Conservation (phyloP, 2,113 vertebrate species). For the Okapia johnstoni region DNA sequence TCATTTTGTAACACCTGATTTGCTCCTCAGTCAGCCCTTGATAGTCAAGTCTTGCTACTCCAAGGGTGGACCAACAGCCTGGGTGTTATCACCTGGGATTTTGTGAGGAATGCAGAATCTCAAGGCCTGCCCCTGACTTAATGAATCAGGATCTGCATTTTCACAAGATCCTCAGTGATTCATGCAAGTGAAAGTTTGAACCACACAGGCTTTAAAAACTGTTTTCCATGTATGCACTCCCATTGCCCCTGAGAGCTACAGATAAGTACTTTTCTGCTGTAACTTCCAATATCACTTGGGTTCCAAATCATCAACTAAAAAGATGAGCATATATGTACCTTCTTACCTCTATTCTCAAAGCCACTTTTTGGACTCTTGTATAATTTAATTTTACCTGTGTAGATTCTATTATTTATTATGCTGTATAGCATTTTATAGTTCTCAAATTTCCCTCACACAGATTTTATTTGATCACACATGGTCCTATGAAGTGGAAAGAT, state of each 20-base stretch:
- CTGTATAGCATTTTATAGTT: not conserved
- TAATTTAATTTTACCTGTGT: not conserved
- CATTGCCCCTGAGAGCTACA: not conserved
- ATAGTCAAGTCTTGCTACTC: not conserved
- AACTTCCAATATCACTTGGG: not conserved
- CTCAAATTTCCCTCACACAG: not conserved
- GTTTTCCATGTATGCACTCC: not conserved
- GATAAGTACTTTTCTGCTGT: not conserved
- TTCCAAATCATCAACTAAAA: not conserved
- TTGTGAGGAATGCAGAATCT: not conserved
- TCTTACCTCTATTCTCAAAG: not conserved
- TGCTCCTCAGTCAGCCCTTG: not conserved
- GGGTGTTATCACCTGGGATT: not conserved
- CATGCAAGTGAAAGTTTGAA: not conserved
- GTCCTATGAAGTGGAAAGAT: not conserved
- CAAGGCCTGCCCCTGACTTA: not conserved
- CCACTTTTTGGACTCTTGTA: not conserved
- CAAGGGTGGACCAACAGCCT: not conserved
- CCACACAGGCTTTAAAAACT: not conserved
- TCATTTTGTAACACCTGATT: not conserved
- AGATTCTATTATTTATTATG: not conserved
- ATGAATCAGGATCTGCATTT: not conserved
- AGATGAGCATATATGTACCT: not conserved
- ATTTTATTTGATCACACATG: not conserved
- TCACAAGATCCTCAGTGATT: not conserved